Conservation (phyloP, 2,113 vertebrate species). For the Corythoichthys haematopterus region DNA sequence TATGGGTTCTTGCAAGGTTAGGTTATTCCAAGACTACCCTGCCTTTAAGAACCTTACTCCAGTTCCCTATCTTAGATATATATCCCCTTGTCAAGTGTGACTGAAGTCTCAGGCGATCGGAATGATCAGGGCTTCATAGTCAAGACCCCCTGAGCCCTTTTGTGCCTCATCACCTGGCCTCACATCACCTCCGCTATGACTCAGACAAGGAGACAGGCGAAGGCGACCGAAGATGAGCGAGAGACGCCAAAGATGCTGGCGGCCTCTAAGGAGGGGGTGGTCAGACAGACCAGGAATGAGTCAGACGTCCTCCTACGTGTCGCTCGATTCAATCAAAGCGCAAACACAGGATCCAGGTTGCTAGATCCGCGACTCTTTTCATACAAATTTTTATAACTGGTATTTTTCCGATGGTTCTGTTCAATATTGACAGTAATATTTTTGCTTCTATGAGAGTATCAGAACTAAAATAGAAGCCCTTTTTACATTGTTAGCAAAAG, state of each 20-base stretch:
- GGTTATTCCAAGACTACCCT: no score
- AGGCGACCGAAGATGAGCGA: conserved; percentile 33
- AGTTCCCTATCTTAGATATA: no score
- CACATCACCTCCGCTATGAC: conserved; percentile 54
- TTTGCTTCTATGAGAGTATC: background rate
- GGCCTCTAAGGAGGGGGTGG: conserved; percentile 53
- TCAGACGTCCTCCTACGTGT: conserved; percentile 65
- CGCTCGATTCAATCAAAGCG: conserved; percentile 45
- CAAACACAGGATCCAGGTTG: conserved; percentile 17
- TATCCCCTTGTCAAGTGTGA: conserved; percentile 38
- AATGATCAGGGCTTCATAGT: conserved; percentile 38
- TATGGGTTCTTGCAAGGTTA: no score
- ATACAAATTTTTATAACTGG: background rate
- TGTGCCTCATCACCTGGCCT: conserved; percentile 52
- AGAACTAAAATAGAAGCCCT: background rate
- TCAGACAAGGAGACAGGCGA: conserved; percentile 48
- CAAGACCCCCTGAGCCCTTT: conserved; percentile 22
- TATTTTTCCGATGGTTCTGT: background rate
- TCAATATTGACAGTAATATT: background rate
- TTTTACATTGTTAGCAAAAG: background rate
- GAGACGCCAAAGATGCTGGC: conserved; percentile 51
- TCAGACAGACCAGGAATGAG: conserved; percentile 65
- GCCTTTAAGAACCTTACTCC: no score
- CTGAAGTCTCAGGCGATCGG: conserved; percentile 46
- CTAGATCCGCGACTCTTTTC: conserved; percentile 4